These are phyloP conservation scores for Nomada goodeniana DNA, from an alignment of 2,888 invertebrate genomes.

Conservation along the genomic window DNA sequence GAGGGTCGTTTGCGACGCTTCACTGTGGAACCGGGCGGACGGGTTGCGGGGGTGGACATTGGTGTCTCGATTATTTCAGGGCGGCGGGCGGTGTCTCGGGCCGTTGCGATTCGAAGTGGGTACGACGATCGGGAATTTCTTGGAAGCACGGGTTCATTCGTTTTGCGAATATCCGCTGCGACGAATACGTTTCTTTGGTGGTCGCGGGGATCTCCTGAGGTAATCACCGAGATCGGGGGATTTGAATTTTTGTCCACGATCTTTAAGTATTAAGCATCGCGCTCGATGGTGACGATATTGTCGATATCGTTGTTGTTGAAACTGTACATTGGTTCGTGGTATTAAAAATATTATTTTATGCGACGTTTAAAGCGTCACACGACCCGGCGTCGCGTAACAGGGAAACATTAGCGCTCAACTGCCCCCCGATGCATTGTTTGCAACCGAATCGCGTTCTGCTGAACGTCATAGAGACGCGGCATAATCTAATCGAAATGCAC, in stretches of 20 bases:
- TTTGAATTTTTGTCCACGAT: too few relatives aligned
- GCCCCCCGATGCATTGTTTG: slow-evolving; percentile 38
- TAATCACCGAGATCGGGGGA: too few relatives aligned
- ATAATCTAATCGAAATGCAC: slow-evolving; percentile 50
- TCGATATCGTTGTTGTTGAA: not conserved
- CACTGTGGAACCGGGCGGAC: too few relatives aligned
- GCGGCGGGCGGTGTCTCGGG: not conserved
- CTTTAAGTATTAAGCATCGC: too few relatives aligned
- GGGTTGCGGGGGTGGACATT: not conserved
- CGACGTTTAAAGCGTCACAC: not conserved
- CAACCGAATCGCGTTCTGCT: slow-evolving; percentile 40
- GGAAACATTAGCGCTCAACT: slow-evolving; percentile 26
- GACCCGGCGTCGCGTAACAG: slow-evolving; percentile 19
- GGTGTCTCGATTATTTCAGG: too few relatives aligned
- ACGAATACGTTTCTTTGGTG: too few relatives aligned
- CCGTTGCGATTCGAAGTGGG: too few relatives aligned
- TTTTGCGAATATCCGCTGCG: too few relatives aligned
- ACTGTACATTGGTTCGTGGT: not conserved
- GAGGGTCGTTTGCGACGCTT: slow-evolving; percentile 16
- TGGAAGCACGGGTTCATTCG: too few relatives aligned
- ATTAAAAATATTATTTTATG: not conserved
- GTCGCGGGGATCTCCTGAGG: too few relatives aligned
- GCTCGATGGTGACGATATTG: not conserved
- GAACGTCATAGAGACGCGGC: slow-evolving; percentile 39
- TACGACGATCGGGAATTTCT: too few relatives aligned